These are phyloP conservation scores for Ormyrus labotus DNA, from an alignment of 2,888 invertebrate genomes.

Conservation along the genomic window DNA sequence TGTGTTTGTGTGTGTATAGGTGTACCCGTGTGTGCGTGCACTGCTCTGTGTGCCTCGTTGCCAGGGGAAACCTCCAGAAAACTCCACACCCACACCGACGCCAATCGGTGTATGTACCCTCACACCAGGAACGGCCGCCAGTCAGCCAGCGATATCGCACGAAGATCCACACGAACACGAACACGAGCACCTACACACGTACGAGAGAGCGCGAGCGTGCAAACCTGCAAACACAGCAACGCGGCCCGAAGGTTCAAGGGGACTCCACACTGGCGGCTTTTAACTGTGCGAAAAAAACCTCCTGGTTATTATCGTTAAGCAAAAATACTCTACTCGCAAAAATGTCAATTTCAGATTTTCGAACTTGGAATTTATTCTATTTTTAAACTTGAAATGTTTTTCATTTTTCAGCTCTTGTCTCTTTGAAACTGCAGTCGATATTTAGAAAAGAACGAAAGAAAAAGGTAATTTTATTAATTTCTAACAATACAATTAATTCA, in stretches of 20 bases:
- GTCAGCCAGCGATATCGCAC: slow-evolving; percentile 57
- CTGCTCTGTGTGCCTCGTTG: slow-evolving; percentile 69
- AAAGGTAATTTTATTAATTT: too few relatives aligned
- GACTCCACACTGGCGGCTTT: slow-evolving; percentile 25
- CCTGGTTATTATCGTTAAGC: too few relatives aligned
- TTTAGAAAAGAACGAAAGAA: too few relatives aligned
- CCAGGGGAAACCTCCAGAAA: slow-evolving; percentile 76
- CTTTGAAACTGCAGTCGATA: too few relatives aligned
- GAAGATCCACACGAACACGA: slow-evolving; percentile 58
- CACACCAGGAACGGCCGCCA: slow-evolving; percentile 33
- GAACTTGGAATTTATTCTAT: too few relatives aligned
- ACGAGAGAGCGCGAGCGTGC: slow-evolving; percentile 2
- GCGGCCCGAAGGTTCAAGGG: slow-evolving; percentile 31
- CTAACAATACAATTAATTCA: too few relatives aligned
- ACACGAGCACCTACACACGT: not conserved
- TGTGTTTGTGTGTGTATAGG: slow-evolving; percentile 10
- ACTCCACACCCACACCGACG: slow-evolving; percentile 68
- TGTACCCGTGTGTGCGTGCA: slow-evolving; percentile 45
- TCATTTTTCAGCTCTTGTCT: too few relatives aligned
- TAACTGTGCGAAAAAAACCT: too few relatives aligned
- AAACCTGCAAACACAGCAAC: too few relatives aligned
- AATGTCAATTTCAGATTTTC: too few relatives aligned
- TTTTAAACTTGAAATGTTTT: too few relatives aligned
- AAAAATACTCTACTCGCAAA: too few relatives aligned
- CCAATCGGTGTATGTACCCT: slow-evolving; percentile 27